phyloP scores from a whole-genome alignment of 2,113 vertebrate species.

The Alligator sinensis region DNA sequence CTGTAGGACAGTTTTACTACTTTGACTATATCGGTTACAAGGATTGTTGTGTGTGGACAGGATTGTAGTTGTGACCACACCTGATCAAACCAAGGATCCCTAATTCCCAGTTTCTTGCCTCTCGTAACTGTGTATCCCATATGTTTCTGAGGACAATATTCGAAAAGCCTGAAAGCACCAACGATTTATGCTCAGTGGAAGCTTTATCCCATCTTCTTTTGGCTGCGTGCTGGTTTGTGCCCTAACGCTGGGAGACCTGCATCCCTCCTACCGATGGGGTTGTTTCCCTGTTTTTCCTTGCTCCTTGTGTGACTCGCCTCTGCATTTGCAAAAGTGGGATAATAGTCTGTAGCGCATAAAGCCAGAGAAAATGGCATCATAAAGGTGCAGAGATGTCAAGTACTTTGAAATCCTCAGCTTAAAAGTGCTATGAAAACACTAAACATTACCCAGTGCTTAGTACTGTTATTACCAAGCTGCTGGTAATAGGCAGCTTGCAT shows the following conservation, averaged over 20 bases:
- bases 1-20: background rate
- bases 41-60: background rate
- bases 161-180: background rate
- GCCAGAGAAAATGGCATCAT: background rate
- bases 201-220: background rate
- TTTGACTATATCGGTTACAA: background rate
- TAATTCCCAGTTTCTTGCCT: background rate
- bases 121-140: background rate
- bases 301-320: background rate
- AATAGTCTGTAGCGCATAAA: background rate
- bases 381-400: background rate
- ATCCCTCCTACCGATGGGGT: background rate
- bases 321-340: background rate
- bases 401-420: background rate
- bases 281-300: background rate
- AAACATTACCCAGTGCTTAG: background rate
- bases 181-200: background rate
- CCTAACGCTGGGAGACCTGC: background rate
- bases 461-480: background rate
- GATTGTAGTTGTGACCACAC: background rate
- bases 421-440: background rate
- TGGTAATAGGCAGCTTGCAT: background rate
- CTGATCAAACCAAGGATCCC: background rate
- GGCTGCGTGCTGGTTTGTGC: background rate
- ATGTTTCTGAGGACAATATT: background rate